phyloP scores from a whole-genome alignment of 1,140 invertebrate genomes.

The Drosophila nannoptera region DNA sequence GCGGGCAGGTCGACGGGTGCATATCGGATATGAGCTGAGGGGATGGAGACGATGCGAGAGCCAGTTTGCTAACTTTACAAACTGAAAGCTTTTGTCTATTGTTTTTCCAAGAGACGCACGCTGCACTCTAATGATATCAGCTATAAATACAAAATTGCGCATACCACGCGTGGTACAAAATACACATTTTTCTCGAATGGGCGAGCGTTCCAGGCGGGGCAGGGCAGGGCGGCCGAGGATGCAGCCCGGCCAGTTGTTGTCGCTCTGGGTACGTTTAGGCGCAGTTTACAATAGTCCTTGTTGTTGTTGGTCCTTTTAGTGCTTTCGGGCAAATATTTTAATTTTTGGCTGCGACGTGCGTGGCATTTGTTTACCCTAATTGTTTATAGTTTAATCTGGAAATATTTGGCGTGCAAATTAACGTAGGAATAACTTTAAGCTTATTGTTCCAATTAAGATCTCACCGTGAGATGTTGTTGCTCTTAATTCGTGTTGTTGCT shows the following conservation, averaged over 20 bases:
- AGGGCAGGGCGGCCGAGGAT: not conserved
- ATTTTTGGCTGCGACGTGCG: slow-evolving; percentile 41
- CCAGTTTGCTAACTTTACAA: too few relatives aligned
- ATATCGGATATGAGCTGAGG: not conserved
- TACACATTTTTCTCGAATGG: not conserved
- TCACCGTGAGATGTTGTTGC: slow-evolving; percentile 16
- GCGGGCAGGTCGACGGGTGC: not conserved
- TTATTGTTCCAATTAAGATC: slow-evolving; percentile 30
- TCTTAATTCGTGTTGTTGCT: slow-evolving; percentile 31
- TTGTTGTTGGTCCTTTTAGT: slow-evolving; percentile 3
- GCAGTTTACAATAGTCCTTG: slow-evolving; percentile 54
- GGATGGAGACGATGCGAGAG: too few relatives aligned
- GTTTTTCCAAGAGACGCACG: not conserved
- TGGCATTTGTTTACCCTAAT: slow-evolving; percentile 70
- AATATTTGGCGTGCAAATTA: slow-evolving; percentile 73
- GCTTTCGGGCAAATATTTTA: slow-evolving; percentile 52
- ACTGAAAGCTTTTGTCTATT: slow-evolving; percentile 3
- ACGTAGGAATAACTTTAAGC: slow-evolving; percentile 59
- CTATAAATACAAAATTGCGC: slow-evolving; percentile 73
- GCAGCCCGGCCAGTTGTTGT: slow-evolving; percentile 5
- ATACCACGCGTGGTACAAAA: slow-evolving; percentile 52
- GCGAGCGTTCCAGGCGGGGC: not conserved
- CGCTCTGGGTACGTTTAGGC: slow-evolving; percentile 69
- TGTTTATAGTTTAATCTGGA: slow-evolving; percentile 73
- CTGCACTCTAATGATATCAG: slow-evolving; percentile 53